phyloP scores from a whole-genome alignment of 2,888 invertebrate genomes.

The Drosophila imparisetae region DNA sequence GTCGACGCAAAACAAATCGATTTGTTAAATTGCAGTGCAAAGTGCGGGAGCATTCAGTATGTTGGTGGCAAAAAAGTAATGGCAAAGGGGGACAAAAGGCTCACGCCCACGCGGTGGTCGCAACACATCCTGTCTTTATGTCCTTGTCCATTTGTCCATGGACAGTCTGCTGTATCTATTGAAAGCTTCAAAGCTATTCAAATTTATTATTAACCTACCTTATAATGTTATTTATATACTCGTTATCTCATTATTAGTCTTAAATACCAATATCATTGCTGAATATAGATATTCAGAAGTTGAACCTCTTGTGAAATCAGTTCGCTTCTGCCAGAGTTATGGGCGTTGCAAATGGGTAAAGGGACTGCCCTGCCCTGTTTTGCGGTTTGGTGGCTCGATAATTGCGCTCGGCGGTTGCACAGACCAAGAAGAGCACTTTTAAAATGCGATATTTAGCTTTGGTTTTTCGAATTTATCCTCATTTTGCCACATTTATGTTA shows the following conservation, averaged over 20 bases:
- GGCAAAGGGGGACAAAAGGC: not conserved
- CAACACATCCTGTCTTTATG: conserved; percentile 51
- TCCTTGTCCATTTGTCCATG: conserved; percentile 4
- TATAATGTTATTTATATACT: not conserved
- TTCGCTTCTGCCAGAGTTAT: not conserved
- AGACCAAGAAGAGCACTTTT: conserved; percentile 20
- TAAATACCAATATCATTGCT: not conserved
- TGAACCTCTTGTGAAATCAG: not conserved
- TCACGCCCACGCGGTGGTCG: conserved; percentile 8
- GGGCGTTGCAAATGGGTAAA: not conserved
- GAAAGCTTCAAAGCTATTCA: not conserved
- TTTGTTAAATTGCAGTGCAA: conserved; percentile 80
- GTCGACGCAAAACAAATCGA: conserved; percentile 71
- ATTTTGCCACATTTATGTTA: not conserved
- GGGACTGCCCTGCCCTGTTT: conserved; percentile 20
- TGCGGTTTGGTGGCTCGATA: conserved; percentile 47
- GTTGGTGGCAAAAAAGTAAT: not conserved
- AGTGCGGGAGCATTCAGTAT: conserved; percentile 52
- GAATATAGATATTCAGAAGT: not conserved
- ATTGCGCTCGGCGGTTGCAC: conserved; percentile 35
- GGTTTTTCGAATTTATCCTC: not conserved
- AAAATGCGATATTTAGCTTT: conserved; percentile 21
- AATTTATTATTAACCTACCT: not conserved
- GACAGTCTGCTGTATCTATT: conserved; percentile 1
- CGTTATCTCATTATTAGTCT: too few species aligned